Percentiles rank a stretch among this genome's conserved stretches.
Evolutionary conservation across 1,140 invertebrate genomes (phyloP).

Genomic region (Mycetomoellerius zeteki): DNA sequence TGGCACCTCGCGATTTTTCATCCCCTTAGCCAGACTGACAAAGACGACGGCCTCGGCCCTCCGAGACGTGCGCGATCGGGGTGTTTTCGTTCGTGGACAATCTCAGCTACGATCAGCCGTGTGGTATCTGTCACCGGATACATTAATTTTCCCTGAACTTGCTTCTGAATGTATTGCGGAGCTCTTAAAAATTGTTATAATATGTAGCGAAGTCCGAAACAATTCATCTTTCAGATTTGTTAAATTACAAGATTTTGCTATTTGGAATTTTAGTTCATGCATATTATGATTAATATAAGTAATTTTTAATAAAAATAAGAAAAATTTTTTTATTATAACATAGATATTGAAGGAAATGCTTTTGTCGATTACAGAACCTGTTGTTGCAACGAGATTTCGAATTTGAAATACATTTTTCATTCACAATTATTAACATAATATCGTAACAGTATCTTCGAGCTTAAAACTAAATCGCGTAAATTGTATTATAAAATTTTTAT

Average conservation of each 20-base stretch:
- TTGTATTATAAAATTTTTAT: not conserved
- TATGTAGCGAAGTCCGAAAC: not conserved
- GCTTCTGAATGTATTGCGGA: not conserved
- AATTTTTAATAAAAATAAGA: not conserved
- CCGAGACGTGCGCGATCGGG: constrained; percentile 76
- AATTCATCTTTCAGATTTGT: not conserved
- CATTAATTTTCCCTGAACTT: constrained; percentile 66
- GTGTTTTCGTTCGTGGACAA: constrained; percentile 82
- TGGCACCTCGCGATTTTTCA: constrained; percentile 84
- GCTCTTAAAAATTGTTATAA: not conserved
- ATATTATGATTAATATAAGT: not conserved
- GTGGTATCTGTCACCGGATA: constrained; percentile 65
- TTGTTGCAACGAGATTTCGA: not conserved
- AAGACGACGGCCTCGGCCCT: constrained; percentile 73
- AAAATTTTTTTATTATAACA: too few species aligned
- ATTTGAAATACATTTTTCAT: constrained; percentile 11
- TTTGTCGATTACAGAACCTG: constrained; percentile 49
- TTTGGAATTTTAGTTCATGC: not conserved
- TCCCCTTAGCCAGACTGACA: constrained; percentile 82
- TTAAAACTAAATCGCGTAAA: not conserved
- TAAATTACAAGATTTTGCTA: not conserved
- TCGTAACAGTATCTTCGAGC: not conserved
- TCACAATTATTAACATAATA: not conserved
- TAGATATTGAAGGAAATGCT: not conserved
- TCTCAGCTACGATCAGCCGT: constrained; percentile 78